Evolutionary conservation across 1,140 invertebrate genomes (phyloP).

Genomic region (Lethrus apterus): DNA sequence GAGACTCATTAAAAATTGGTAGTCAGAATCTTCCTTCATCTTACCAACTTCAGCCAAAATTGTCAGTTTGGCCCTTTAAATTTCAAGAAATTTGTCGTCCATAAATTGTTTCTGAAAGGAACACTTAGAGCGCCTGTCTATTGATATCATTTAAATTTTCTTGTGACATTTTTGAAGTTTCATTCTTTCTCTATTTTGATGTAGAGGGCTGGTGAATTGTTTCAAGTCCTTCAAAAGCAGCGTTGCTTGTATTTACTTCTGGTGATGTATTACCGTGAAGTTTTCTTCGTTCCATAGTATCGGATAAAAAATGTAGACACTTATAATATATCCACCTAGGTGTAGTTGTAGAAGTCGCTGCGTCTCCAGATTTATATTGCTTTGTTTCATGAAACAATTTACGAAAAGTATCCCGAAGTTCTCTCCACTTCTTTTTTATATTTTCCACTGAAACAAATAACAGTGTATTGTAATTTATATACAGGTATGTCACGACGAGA

Average conservation of each 20-base stretch:
- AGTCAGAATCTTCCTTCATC: too few relatives aligned
- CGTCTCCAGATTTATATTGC: conserved; percentile 13
- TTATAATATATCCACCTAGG: conserved; percentile 15
- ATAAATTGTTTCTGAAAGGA: too few relatives aligned
- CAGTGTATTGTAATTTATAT: neutral
- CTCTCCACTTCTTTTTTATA: conserved; percentile 15
- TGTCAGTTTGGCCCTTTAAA: too few relatives aligned
- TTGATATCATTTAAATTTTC: too few relatives aligned
- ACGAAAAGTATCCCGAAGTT: conserved; percentile 12
- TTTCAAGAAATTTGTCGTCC: too few relatives aligned
- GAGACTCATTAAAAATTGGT: too few relatives aligned
- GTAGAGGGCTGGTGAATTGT: conserved; percentile 5
- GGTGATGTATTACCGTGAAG: conserved; percentile 14
- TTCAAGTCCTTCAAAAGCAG: conserved; percentile 10
- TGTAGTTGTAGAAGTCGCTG: conserved; percentile 11
- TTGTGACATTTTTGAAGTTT: conserved; percentile 10
- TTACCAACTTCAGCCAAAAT: too few relatives aligned
- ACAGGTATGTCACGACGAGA: too few relatives aligned
- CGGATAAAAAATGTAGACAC: conserved; percentile 12
- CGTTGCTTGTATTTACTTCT: conserved; percentile 8
- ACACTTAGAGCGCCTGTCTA: too few relatives aligned
- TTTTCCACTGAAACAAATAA: conserved; percentile 16
- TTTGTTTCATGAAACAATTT: conserved; percentile 15
- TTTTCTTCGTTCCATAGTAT: conserved; percentile 12
- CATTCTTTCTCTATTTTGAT: conserved; percentile 8